These are phyloP conservation scores for Drosophila punjabiensis DNA, from an alignment of 1,140 invertebrate species.

Conservation along the genomic window DNA sequence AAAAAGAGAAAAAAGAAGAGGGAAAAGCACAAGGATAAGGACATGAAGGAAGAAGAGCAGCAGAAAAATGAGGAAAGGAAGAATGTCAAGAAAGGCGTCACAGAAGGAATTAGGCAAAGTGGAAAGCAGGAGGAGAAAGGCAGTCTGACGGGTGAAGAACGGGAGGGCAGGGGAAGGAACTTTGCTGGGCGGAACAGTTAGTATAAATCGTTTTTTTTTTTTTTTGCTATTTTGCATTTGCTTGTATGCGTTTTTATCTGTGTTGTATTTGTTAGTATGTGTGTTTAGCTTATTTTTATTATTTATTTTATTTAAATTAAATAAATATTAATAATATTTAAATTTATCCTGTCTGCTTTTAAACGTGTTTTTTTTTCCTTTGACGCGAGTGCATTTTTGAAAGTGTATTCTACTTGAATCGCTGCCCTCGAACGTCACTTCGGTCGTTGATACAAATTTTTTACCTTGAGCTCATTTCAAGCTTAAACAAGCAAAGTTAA, in stretches of 20 bases:
- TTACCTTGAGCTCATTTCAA: slow-evolving; percentile 81
- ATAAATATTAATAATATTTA: neutral
- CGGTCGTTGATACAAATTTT: slow-evolving; percentile 69
- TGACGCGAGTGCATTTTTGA: slow-evolving; percentile 18
- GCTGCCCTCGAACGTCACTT: slow-evolving; percentile 22
- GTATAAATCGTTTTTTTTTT: slow-evolving; percentile 27
- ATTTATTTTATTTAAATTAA: neutral
- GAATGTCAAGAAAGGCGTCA: neutral
- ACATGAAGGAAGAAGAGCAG: neutral
- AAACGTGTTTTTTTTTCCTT: neutral
- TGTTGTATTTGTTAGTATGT: neutral
- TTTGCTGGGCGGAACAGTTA: slow-evolving; percentile 22
- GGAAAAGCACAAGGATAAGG: neutral
- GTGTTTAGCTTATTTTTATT: slow-evolving; percentile 1
- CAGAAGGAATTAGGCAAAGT: neutral
- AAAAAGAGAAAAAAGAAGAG: neutral
- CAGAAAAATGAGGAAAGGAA: neutral
- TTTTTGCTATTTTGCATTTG: slow-evolving; percentile 39
- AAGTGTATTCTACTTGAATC: slow-evolving; percentile 13
- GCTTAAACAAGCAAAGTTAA: slow-evolving; percentile 67
- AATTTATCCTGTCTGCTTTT: neutral
- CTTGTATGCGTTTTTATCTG: slow-evolving; percentile 6
- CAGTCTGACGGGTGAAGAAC: neutral
- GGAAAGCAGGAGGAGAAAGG: neutral
- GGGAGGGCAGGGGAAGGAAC: neutral